phyloP scores from a whole-genome alignment of 92 coral and sea anemone genomes.

The Scolanthus callimorphus region DNA sequence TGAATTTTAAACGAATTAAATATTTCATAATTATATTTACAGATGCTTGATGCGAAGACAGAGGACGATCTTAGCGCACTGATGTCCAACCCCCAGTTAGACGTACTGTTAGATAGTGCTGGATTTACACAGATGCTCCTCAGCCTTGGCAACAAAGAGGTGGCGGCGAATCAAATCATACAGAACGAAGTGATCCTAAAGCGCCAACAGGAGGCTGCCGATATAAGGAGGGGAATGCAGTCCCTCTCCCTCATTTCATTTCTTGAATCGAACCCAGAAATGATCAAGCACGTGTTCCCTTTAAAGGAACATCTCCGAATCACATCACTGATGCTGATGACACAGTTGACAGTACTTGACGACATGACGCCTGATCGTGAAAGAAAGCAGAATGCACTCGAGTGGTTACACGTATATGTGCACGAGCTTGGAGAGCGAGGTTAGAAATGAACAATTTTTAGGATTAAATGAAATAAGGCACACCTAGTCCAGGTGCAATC shows the following conservation, averaged over 20 bases:
- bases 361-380: neutral
- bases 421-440: slow-evolving; percentile 6
- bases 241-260: slow-evolving; percentile 15
- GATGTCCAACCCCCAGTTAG: slow-evolving; percentile 10
- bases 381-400: slow-evolving; percentile 4
- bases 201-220: slow-evolving; percentile 16
- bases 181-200: slow-evolving; percentile 15
- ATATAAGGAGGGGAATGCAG: slow-evolving; percentile 26
- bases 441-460: no score
- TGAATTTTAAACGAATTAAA: no score
- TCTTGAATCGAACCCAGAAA: slow-evolving; percentile 8
- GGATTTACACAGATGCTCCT: slow-evolving; percentile 18
- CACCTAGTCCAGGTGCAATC: no score
- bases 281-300: slow-evolving; percentile 6
- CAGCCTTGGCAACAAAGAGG: slow-evolving; percentile 11
- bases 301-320: slow-evolving; percentile 2
- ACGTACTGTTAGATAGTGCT: slow-evolving; percentile 21
- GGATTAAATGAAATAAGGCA: no score
- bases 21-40: slow-evolving; percentile 4
- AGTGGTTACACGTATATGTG: slow-evolving; percentile 8
- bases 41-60: slow-evolving; percentile 18
- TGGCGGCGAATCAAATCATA: slow-evolving; percentile 33
- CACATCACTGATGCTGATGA: slow-evolving; percentile 10
- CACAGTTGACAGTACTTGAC: slow-evolving; percentile 5
- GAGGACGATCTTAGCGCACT: slow-evolving; percentile 8